These are phyloP conservation scores for Kryptolebias marmoratus DNA, from an alignment of 2,113 vertebrate genomes.

Conservation along the genomic window DNA sequence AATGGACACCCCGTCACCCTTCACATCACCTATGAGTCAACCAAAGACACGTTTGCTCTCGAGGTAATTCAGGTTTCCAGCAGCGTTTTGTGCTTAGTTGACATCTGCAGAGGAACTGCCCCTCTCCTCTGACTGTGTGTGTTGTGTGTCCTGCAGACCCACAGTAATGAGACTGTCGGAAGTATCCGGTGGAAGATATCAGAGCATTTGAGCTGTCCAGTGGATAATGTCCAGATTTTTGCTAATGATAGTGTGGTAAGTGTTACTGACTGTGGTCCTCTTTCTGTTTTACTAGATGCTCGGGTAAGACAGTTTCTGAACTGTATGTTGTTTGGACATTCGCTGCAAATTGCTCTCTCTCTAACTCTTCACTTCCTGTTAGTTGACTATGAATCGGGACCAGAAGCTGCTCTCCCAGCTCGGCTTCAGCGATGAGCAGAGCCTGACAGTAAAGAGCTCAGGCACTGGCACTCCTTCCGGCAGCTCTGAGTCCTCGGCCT, in stretches of 20 bases:
- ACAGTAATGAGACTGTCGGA: slow-evolving; percentile 97
- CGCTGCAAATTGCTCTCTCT: neutral
- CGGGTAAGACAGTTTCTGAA: neutral
- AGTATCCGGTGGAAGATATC: slow-evolving; percentile 98
- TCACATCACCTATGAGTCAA: slow-evolving; percentile 95
- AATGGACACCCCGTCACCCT: slow-evolving; percentile 97
- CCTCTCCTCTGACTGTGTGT: neutral
- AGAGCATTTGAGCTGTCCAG: slow-evolving; percentile 93
- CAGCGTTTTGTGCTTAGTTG: neutral
- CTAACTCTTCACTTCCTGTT: slow-evolving; percentile 10
- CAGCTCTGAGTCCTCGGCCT: slow-evolving; percentile 92
- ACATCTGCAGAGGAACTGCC: neutral
- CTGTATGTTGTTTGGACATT: neutral
- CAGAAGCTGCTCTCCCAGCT: slow-evolving; percentile 98
- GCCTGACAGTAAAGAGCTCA: slow-evolving; percentile 94
- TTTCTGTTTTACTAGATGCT: neutral
- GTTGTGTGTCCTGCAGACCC: slow-evolving; percentile 84
- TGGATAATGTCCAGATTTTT: slow-evolving; percentile 99
- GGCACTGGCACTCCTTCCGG: slow-evolving; percentile 95
- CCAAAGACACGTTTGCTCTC: slow-evolving; percentile 97
- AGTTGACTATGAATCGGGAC: slow-evolving; percentile 98
- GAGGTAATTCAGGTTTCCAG: slow-evolving; percentile 81
- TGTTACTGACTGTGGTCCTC: slow-evolving; percentile 15
- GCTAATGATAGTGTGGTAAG: slow-evolving; percentile 97
- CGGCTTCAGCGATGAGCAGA: slow-evolving; percentile 95